Evolutionary conservation across 2,113 vertebrate species (phyloP), one percentile per base, ranked within the genome.

Genomic region (Thamnophis sirtalis): DNA sequence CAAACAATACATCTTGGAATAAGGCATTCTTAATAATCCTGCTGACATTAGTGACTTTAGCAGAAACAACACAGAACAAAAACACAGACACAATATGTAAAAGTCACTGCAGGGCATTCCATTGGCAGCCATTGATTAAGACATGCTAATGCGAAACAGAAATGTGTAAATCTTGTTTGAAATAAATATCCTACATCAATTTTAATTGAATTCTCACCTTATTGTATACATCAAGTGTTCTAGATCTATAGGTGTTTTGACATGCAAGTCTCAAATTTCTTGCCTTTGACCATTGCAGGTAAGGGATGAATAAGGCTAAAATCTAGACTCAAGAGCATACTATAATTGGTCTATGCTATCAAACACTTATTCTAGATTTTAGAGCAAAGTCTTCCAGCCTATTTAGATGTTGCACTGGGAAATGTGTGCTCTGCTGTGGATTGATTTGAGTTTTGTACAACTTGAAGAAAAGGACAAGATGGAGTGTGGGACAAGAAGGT

Each of bases 1-100:
- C 94, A 93, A 94, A 96, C 94, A 94, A 94, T 93, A 90, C 94
- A 94, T 93, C 88, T 92, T 93, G 95, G 80, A 95, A 95, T 92
- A 80, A 84, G 92, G 80, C 63, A 93, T 58, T 94, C 73, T 80
- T 93, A 91, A 92, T 92, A 95, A 93, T 94, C 92, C 56, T 95
- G 63, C 54, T 91, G 2, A 49, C 86, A 11, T 63, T 91, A 63
- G 26, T 73, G 60, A 54, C 51, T 19, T 38, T 43, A 43, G n/a
- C 28, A 26, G 33, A 91, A 91, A 26, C 24, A 80, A 51, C 13
- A 13, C 15, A 19, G 55, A 38, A 24, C n/a, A 56, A 58, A 86
- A 48, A 19, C 48, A 91, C 33, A 50, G 33, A 22, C 49, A 22
- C 53, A 86, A 17, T 38, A 28, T 6, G 28, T 38, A 13, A 55